Conservation (phyloP, 1,140 invertebrate species). For the Pinna nobilis region DNA sequence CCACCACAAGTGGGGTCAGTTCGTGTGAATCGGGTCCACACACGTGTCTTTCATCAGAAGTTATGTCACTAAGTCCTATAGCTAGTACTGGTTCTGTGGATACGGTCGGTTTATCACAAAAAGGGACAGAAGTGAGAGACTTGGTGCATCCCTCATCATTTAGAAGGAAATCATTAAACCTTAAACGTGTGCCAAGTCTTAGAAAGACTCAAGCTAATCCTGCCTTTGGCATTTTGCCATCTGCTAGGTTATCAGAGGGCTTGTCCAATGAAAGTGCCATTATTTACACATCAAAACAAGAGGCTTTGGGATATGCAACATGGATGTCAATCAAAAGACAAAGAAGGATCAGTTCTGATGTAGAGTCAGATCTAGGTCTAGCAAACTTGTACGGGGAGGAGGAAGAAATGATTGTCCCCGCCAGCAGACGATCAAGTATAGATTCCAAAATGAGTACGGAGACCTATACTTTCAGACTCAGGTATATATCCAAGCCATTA, state of each 20-base stretch:
- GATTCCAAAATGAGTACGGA: constrained; percentile 44
- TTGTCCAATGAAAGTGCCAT: constrained; percentile 51
- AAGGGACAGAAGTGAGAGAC: constrained; percentile 46
- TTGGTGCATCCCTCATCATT: constrained; percentile 65
- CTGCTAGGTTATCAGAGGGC: constrained; percentile 34
- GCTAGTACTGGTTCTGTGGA: constrained; percentile 54
- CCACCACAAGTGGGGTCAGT: constrained; percentile 84
- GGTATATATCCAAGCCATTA: constrained; percentile 1
- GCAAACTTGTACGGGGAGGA: constrained; percentile 49
- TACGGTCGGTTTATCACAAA: constrained; percentile 34
- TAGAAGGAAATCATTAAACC: constrained; percentile 63
- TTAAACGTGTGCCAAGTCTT: constrained; percentile 67
- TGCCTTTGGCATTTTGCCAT: constrained; percentile 44
- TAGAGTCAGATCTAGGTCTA: constrained; percentile 60
- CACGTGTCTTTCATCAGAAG: constrained; percentile 42
- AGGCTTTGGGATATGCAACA: constrained; percentile 86
- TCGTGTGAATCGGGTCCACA: constrained; percentile 84
- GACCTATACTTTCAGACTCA: constrained; percentile 17
- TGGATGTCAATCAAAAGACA: constrained; percentile 83
- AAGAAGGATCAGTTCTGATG: constrained; percentile 72
- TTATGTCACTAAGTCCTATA: constrained; percentile 61
- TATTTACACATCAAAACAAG: constrained; percentile 67
- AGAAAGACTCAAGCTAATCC: constrained; percentile 50
- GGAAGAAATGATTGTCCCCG: neutral
- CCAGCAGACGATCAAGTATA: constrained; percentile 47